phyloP scores from a whole-genome alignment of 2,888 invertebrate species.

The Nipponacmea schrenckii region DNA sequence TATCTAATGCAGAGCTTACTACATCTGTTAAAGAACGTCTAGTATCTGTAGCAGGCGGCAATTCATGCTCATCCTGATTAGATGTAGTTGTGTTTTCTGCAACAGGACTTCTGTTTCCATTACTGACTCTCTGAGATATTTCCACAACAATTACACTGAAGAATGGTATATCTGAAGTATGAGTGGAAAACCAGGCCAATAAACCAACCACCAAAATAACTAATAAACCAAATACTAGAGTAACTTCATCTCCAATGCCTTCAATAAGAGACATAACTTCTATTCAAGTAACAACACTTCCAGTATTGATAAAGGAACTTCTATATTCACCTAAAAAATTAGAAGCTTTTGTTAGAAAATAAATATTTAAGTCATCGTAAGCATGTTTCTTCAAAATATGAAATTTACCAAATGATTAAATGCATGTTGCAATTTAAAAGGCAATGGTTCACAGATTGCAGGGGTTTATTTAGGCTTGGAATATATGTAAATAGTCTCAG shows the following conservation, averaged over 20 bases:
- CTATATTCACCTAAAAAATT: not conserved
- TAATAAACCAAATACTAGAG: slow-evolving; percentile 77
- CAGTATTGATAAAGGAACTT: not conserved
- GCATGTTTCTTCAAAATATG: too few relatives aligned
- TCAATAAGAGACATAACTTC: slow-evolving; percentile 75
- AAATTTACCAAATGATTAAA: too few relatives aligned
- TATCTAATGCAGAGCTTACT: slow-evolving; percentile 1
- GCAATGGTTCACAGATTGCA: too few relatives aligned
- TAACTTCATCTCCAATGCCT: slow-evolving; percentile 86
- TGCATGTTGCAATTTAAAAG: too few relatives aligned
- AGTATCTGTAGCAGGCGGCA: not conserved
- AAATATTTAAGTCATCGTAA: too few relatives aligned
- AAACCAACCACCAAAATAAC: slow-evolving; percentile 72
- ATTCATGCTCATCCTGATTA: not conserved
- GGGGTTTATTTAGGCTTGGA: too few relatives aligned
- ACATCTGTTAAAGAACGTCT: slow-evolving; percentile 3
- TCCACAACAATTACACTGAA: slow-evolving; percentile 59
- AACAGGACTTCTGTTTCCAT: not conserved
- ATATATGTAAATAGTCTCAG: too few relatives aligned
- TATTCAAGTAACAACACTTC: not conserved
- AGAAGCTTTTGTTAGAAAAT: too few relatives aligned
- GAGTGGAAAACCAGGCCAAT: slow-evolving; percentile 83
- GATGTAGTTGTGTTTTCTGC: not conserved
- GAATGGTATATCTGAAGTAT: slow-evolving; percentile 75
- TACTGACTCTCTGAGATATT: slow-evolving; percentile 35